Evolutionary conservation across 1,140 invertebrate genomes (phyloP), one percentile per base, ranked within the genome.

Genomic region (Manduca sexta): DNA sequence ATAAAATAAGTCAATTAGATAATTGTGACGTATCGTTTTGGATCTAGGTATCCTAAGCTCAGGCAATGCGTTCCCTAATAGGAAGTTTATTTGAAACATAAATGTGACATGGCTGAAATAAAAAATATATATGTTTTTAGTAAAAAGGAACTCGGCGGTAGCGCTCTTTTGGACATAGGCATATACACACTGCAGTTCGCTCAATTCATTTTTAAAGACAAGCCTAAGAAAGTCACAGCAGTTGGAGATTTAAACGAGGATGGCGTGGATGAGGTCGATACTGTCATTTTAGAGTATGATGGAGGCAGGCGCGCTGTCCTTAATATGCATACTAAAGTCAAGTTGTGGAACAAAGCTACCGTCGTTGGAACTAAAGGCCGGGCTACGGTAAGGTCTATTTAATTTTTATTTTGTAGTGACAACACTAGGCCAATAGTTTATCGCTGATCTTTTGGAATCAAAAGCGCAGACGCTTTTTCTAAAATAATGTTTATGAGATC

Each of bases 141-240:
- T 0, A 87, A 81, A 68, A 83, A 93, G 81, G 68, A 88, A 68
- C 55, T 94, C 2, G 95, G 95, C 1, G 95, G 95, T 10, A 94
- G 95, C 3, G 91, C 92, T 0, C 78, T 95, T 16, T 78, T 97
- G 13, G 95, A 97, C 74, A 82, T 97, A 35, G 96, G 95, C 0
- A 87, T 97, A 15, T 98, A 98, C 69, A 75, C 86, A 3, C 75
- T 97, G 11, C 95, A 97, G 68, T 90, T 93, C 14, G 89, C 90
- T 0, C 89, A 89, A 52, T 89, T 90, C 53, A 86, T 93, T 10
- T 95, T 92, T 64, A 86, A 89, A 52, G 89, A 91, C 10, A 87
- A 89, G 49, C 92, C 93, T 4, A 84, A 89, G 17, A 86, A 76
- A 15, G 85, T 93, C 30, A 89, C 86, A 52, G 88, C 91, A 1